Evolutionary conservation across 2,113 vertebrate species (phyloP), one percentile per base, ranked within the genome.

Genomic region (Cebidichthys violaceus): DNA sequence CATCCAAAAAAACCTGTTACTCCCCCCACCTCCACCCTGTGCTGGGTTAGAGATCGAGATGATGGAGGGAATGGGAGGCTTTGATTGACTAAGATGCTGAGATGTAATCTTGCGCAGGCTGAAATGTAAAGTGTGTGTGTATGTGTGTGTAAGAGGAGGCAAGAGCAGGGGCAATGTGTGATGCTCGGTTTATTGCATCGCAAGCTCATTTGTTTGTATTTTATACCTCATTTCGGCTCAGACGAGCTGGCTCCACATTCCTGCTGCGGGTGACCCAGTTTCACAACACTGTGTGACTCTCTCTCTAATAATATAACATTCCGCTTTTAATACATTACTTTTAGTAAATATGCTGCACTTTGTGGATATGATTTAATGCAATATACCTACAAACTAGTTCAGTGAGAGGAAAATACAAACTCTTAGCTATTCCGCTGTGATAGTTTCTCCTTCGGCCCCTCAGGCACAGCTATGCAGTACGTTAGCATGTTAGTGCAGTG

Each of bases 161-260:
- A 81, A 70, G 70, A 65, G 81, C 71, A 76, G 81, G 68, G 89
- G 84, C 67, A 75, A 83, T 86, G 85, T 62, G 83, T 79, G 88
- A 85, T 81, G 86, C 85, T 90, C 31, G 41, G 83, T 93, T 93
- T 93, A 94, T 91, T 91, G 89, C 87, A 82, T 91, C 57, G 85
- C 92, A 90, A 94, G 92, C 88, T 94, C 90, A 94, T 95, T 95
- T 95, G 91, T 93, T 94, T 93, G 87, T 92, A 94, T 95, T 95
- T 95, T 92, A 93, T 92, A 94, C 88, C 92, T 94, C 93, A 94
- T 95, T 95, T 94, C 89, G 55, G 88, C 90, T 92, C 82, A 90
- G 91, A 91, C 82, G 75, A 93, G 91, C 90, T 90, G 81, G 91
- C 86, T 92, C 87, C 90, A 86, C 90, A 90, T 93, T 82, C 84